Conservation (phyloP, 2,888 invertebrate genomes). For the Sinopyrophorus schimmeli region DNA sequence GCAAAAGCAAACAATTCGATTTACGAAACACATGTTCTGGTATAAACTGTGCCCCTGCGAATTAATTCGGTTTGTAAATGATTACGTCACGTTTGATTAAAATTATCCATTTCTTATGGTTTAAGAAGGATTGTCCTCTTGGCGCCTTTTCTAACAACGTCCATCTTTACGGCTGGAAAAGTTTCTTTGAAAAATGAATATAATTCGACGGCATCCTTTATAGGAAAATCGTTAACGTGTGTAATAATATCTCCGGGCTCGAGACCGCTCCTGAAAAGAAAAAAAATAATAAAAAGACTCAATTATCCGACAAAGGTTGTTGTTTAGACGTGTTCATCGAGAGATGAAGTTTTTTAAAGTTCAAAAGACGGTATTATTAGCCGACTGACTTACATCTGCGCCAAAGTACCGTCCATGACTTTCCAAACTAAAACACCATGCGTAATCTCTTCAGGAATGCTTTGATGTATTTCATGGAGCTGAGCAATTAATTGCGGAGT, state of each 20-base stretch:
- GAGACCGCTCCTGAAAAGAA: slow-evolving; percentile 70
- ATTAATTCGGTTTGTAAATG: no score
- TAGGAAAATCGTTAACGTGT: slow-evolving; percentile 68
- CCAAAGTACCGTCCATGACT: slow-evolving; percentile 79
- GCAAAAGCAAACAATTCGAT: no score
- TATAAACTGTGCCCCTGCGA: no score
- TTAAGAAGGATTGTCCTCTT: slow-evolving; percentile 5
- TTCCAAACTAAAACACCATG: slow-evolving; percentile 84
- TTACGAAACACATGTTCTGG: no score
- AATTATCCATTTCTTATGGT: no score
- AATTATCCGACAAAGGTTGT: no score
- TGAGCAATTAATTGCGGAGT: slow-evolving; percentile 73
- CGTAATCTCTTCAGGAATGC: slow-evolving; percentile 65
- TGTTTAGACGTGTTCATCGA: no score
- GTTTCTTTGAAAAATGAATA: slow-evolving; percentile 27
- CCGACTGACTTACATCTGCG: slow-evolving; percentile 76
- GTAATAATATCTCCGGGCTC: slow-evolving; percentile 81
- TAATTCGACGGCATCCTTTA: slow-evolving; percentile 59
- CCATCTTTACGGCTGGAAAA: slow-evolving; percentile 7
- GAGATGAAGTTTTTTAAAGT: no score
- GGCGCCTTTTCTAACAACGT: slow-evolving; percentile 17
- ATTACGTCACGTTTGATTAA: no score
- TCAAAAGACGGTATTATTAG: slow-evolving; percentile 7
- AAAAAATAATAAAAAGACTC: not conserved
- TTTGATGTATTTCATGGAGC: slow-evolving; percentile 65